phyloP scores from a whole-genome alignment of 2,888 invertebrate species.

The Parnassius apollo region DNA sequence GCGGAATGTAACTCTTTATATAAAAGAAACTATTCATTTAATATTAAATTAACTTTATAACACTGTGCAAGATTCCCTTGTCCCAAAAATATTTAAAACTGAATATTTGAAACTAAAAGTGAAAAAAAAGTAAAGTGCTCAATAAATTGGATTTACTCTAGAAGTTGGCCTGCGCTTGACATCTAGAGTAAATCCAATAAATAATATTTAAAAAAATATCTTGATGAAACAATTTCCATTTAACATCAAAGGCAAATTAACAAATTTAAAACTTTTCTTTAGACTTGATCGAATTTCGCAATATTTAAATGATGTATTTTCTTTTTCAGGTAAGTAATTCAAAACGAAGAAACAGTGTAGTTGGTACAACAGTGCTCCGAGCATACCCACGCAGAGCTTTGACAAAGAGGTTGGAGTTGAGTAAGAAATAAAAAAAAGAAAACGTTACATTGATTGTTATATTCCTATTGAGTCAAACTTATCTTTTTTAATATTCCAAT shows the following conservation, averaged over 20 bases:
- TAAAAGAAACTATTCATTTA: too few relatives aligned
- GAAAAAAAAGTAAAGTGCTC: too few relatives aligned
- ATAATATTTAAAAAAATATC: too few relatives aligned
- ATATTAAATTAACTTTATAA: neutral
- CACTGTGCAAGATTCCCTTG: too few relatives aligned
- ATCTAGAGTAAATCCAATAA: too few relatives aligned
- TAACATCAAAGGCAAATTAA: neutral
- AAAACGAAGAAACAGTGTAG: neutral
- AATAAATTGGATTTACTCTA: too few relatives aligned
- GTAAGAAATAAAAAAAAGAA: neutral
- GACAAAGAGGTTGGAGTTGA: conserved; percentile 5
- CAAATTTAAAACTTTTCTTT: neutral
- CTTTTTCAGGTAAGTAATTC: conserved; percentile 21
- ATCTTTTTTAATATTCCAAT: too few relatives aligned
- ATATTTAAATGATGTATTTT: conserved; percentile 17
- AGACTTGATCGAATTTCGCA: neutral
- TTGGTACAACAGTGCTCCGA: neutral
- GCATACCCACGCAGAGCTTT: neutral
- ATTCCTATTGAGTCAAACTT: too few relatives aligned
- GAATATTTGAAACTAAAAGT: neutral
- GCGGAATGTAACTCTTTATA: too few relatives aligned
- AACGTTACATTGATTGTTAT: neutral
- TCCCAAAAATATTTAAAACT: neutral
- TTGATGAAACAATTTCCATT: neutral
- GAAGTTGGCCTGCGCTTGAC: too few relatives aligned